Evolutionary conservation across 2,888 invertebrate genomes (phyloP), one percentile per base, ranked within the genome.

Genomic region (Drosophila rellima): DNA sequence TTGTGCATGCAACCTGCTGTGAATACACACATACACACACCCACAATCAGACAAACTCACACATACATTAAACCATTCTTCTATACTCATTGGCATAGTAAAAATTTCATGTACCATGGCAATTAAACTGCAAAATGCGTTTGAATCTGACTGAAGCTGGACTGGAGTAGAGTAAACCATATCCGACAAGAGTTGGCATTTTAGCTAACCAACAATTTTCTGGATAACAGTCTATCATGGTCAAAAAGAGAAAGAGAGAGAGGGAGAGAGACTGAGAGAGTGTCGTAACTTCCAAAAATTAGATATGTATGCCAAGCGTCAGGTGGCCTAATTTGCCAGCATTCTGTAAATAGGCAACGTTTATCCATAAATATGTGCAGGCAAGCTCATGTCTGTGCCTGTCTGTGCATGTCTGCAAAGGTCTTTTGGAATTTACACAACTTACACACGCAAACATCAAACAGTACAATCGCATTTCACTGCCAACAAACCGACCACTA

Each of bases 51-150:
- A 37, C 57, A 62, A 55, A 64, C 55, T 18, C 35, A 18, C 40
- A 48, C 31, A 23, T 29, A 37, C 29, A 45, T 17, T 15, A 5
- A n/a, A 13, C 45, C 39, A 62, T 42, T 50, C 18, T 17, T 11
- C 37, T 40, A 54, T 29, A 29, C 39, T 29, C 35, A 51, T 35
- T 50, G 33, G n/a, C 44, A 55, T 50, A 31, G 51, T 33, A 47
- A 37, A 61, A 66, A 57, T 64, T 52, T 65, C 64, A 70, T 61
- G 57, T 44, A 44, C 39, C 63, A 51, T 47, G 61, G 82, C 88
- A 82, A 73, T 87, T 87, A 76, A 76, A 71, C 76, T 65, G 70
- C 67, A 62, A 66, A 84, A 70, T 74, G 69, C 51, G 45, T 52
- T 56, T 20, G 42, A 42, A 20, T 26, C 37, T 17, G 29, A 44